A percentile compares a stretch with the other conserved stretches of the same genome.
Evolutionary conservation across 2,113 vertebrate species (phyloP).

Genomic region (Phylloscopus trochiloides): DNA sequence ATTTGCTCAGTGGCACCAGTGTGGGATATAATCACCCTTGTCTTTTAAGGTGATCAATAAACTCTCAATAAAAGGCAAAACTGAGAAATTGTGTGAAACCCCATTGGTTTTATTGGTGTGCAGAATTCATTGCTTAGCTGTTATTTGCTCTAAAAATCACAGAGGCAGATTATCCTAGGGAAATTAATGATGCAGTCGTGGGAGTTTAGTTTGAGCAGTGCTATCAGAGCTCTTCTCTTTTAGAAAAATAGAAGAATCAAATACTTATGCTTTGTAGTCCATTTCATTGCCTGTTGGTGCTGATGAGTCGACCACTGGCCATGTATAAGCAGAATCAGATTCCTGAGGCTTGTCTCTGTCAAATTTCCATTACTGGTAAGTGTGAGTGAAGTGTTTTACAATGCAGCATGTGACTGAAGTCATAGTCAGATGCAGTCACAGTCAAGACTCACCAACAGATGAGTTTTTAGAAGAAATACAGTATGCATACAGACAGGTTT

Average conservation of each 20-base stretch:
- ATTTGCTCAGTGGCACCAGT: neutral
- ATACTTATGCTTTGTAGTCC: neutral
- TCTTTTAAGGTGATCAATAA: neutral
- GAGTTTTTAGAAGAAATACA: neutral
- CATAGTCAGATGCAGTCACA: neutral
- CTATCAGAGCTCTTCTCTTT: neutral
- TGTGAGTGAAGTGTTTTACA: neutral
- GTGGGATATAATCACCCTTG: neutral
- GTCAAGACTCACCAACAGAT: neutral
- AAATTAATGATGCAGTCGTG: neutral
- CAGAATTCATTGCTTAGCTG: neutral
- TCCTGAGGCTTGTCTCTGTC: neutral
- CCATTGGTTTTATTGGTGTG: neutral
- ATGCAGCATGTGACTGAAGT: neutral
- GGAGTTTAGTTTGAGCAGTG: neutral
- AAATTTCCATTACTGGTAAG: neutral
- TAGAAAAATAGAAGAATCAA: neutral
- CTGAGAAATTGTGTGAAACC: neutral
- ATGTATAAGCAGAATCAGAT: neutral
- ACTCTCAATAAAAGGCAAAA: neutral
- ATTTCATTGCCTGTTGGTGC: neutral
- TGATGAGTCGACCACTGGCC: accelerated
- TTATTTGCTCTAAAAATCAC: neutral
- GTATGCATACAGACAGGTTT: neutral
- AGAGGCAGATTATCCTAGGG: neutral